phyloP scores from a whole-genome alignment of 2,888 invertebrate genomes.

The Monopis laevigella region DNA sequence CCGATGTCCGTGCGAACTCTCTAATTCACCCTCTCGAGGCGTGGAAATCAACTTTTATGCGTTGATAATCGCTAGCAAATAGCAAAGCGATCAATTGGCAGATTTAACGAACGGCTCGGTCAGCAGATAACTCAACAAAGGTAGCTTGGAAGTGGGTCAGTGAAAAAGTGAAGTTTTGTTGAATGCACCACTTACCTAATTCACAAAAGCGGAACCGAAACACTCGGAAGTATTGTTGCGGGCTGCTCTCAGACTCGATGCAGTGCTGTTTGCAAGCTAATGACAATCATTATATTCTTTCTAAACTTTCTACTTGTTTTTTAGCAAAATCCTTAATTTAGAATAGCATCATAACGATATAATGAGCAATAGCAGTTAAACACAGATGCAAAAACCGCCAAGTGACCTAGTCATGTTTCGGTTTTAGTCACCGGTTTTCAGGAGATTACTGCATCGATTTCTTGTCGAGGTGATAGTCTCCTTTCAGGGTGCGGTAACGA shows the following conservation, averaged over 20 bases:
- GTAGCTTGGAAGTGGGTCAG: slow-evolving; percentile 36
- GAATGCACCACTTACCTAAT: slow-evolving; percentile 61
- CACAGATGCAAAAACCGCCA: no score
- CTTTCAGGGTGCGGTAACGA: no score
- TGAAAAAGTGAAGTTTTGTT: slow-evolving; percentile 62
- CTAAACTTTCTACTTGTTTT: no score
- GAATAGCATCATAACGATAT: no score
- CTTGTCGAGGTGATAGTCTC: no score
- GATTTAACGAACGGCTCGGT: slow-evolving; percentile 23
- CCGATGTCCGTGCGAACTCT: slow-evolving; percentile 55
- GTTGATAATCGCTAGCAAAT: slow-evolving; percentile 47
- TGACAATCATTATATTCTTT: no score
- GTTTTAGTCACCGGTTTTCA: no score
- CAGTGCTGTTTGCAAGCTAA: no score
- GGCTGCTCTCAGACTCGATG: slow-evolving; percentile 30
- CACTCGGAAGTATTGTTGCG: slow-evolving; percentile 51
- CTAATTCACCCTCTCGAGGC: slow-evolving; percentile 35
- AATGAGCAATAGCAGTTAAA: no score
- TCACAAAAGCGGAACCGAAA: slow-evolving; percentile 61
- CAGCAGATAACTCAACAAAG: slow-evolving; percentile 29
- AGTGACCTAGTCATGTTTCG: no score
- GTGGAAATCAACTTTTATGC: slow-evolving; percentile 47
- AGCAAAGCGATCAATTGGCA: slow-evolving; percentile 25
- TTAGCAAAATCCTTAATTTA: no score
- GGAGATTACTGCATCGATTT: no score